These are phyloP conservation scores for Tribolium castaneum DNA, from an alignment of 1,140 invertebrate species.

Conservation along the genomic window DNA sequence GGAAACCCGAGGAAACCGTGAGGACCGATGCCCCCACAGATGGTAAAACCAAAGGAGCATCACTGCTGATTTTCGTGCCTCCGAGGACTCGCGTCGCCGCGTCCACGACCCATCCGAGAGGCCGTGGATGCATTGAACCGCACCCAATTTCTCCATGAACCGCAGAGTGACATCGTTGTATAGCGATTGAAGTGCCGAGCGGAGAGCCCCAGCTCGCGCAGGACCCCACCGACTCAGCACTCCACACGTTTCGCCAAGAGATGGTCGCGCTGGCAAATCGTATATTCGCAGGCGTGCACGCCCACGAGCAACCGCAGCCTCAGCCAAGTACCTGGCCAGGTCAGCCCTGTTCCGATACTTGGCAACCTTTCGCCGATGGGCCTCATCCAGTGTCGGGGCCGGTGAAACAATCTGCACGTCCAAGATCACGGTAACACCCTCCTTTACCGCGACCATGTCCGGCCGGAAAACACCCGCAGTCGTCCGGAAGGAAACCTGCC, in stretches of 20 bases:
- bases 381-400: background rate
- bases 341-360: background rate
- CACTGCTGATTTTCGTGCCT: too few relatives aligned
- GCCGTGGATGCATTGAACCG: background rate
- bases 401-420: background rate
- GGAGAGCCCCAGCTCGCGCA: background rate
- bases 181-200: background rate
- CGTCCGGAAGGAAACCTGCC: background rate
- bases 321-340: background rate
- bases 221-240: background rate
- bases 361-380: background rate
- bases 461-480: background rate
- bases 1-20: too few relatives aligned
- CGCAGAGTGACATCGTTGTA: background rate
- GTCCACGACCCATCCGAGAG: too few relatives aligned
- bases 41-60: too few relatives aligned
- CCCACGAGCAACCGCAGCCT: background rate
- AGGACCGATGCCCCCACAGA: too few relatives aligned
- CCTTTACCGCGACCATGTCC: background rate
- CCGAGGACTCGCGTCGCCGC: too few relatives aligned
- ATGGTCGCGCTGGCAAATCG: background rate
- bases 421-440: too few relatives aligned
- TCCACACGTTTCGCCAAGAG: background rate
- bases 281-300: background rate
- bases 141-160: background rate